Evolutionary conservation across 2,113 vertebrate genomes (phyloP).

Genomic region (Phaethornis superciliosus): DNA sequence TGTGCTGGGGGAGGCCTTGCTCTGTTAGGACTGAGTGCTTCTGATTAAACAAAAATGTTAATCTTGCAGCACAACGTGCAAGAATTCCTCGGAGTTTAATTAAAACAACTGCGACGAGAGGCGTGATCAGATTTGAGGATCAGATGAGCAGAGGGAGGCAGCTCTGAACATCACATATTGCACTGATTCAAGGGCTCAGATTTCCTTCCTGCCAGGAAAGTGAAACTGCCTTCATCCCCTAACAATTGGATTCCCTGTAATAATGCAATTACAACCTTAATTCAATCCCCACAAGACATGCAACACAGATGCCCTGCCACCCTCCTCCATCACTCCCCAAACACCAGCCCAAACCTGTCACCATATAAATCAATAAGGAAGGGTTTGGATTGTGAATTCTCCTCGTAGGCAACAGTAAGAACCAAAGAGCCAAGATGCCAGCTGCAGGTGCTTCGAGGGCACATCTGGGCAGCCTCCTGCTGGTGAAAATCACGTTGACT

Average conservation of each 20-base stretch:
- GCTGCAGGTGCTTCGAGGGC: slow-evolving; percentile 37
- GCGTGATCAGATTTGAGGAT: slow-evolving; percentile 57
- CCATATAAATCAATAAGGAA: background rate
- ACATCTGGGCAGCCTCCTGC: slow-evolving; percentile 47
- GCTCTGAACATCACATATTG: slow-evolving; percentile 1
- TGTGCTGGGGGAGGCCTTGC: background rate
- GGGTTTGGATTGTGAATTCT: background rate
- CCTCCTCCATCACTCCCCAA: background rate
- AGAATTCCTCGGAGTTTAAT: slow-evolving; percentile 79
- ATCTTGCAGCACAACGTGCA: slow-evolving; percentile 63
- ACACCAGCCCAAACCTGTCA: background rate
- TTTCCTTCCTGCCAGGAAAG: slow-evolving; percentile 49
- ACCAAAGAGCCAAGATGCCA: background rate
- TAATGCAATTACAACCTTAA: background rate
- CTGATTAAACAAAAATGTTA: slow-evolving; percentile 80
- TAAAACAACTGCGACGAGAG: slow-evolving; percentile 71
- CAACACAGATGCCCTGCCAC: background rate
- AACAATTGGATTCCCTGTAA: background rate
- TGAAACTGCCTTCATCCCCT: background rate
- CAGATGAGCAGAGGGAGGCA: slow-evolving; percentile 20
- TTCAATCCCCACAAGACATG: background rate
- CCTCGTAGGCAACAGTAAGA: background rate
- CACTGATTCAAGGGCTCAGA: background rate
- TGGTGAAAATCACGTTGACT: background rate
- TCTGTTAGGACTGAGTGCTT: background rate